phyloP scores from a whole-genome alignment of 2,888 invertebrate genomes.

The Lasioglossum marginatum region DNA sequence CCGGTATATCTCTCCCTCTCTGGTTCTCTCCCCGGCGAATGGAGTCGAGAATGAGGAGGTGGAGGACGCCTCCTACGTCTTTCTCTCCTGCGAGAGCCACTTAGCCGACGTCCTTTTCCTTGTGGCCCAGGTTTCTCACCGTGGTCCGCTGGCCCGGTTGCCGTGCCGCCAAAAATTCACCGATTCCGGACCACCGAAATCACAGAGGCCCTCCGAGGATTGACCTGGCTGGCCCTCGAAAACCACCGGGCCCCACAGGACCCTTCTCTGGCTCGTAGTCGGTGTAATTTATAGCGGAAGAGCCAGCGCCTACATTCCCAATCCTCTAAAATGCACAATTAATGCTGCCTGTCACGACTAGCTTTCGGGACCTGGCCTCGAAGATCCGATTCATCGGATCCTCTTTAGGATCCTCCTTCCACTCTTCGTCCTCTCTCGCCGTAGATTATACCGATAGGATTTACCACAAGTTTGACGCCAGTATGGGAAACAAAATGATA shows the following conservation, averaged over 20 bases:
- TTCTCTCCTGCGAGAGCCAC: conserved; percentile 41
- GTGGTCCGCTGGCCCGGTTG: conserved; percentile 14
- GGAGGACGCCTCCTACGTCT: conserved; percentile 17
- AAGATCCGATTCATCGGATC: conserved; percentile 27
- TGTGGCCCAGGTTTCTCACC: conserved; percentile 26
- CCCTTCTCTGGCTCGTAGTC: conserved; percentile 73
- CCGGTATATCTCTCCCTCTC: conserved; percentile 50
- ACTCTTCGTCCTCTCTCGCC: conserved; percentile 15
- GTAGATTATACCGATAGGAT: not conserved
- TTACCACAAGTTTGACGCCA: no score
- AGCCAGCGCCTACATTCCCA: conserved; percentile 43
- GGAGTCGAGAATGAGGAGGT: not conserved
- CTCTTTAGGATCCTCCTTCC: not conserved
- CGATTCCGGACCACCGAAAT: conserved; percentile 63
- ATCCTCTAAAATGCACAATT: conserved; percentile 63
- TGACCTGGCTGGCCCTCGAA: not conserved
- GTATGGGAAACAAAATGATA: no score
- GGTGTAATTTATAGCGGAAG: conserved; percentile 79
- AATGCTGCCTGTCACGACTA: conserved; percentile 61
- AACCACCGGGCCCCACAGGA: conserved; percentile 5
- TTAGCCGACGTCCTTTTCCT: conserved; percentile 53
- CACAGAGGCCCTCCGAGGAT: conserved; percentile 47
- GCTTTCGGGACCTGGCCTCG: conserved; percentile 43
- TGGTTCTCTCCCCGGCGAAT: not conserved
- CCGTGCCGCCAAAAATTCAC: conserved; percentile 55